A percentile compares a stretch with the other conserved stretches of the same genome.
phyloP scores from a whole-genome alignment of 2,888 invertebrate species.

The Stenurella melanura region DNA sequence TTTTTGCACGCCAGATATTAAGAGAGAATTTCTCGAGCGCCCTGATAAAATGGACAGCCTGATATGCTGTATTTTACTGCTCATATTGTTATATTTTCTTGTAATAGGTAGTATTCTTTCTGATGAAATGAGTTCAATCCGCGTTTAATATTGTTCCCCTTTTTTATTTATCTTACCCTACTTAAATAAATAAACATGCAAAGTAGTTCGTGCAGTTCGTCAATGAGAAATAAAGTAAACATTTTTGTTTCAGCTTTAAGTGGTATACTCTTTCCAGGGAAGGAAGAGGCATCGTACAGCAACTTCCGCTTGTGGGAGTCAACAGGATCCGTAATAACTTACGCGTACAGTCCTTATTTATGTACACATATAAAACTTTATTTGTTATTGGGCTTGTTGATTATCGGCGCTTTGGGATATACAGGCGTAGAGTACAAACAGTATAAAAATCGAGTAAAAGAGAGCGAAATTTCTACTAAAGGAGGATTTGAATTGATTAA shows the following conservation, averaged over 20 bases:
- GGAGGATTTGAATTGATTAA: slow-evolving; percentile 72
- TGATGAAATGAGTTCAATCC: neutral
- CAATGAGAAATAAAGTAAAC: neutral
- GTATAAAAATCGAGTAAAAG: slow-evolving; percentile 68
- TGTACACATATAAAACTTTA: slow-evolving; percentile 84
- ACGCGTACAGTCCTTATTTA: slow-evolving; percentile 85
- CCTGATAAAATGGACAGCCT: too few species aligned
- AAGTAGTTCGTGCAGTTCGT: neutral
- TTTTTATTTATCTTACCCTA: neutral
- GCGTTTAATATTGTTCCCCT: neutral
- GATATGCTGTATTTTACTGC: too few species aligned
- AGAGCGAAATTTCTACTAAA: slow-evolving; percentile 62
- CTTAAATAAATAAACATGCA: neutral
- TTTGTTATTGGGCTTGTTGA: slow-evolving; percentile 80
- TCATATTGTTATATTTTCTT: too few species aligned
- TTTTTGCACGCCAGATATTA: too few species aligned
- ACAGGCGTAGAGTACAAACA: slow-evolving; percentile 79
- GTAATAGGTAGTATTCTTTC: too few species aligned
- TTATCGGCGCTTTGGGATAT: slow-evolving; percentile 85
- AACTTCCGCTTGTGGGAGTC: slow-evolving; percentile 96
- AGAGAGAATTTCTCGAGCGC: too few species aligned
- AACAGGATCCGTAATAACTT: slow-evolving; percentile 90
- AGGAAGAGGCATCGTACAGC: slow-evolving; percentile 93
- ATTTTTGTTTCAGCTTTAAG: slow-evolving; percentile 80
- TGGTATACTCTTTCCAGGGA: slow-evolving; percentile 88